Base-by-base conservation (phyloP, 92 coral and sea anemone species). In the Paragorgia papillata region DNA sequence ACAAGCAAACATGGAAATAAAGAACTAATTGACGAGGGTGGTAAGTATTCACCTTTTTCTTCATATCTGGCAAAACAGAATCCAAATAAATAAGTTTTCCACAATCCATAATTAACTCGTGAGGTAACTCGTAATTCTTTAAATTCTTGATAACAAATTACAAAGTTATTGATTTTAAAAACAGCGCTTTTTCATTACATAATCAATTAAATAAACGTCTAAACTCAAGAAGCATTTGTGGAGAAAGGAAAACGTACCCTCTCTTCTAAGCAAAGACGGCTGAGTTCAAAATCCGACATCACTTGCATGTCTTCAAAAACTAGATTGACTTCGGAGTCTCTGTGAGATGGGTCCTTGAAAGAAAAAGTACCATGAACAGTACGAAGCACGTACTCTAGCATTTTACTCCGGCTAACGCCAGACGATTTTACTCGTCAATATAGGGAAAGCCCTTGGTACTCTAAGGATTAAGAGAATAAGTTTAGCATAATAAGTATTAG, bases 261-360 rank as follows among this genome's bases (percentile, higher is more conserved):
- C 74, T 94, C 88, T 49, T 82, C 85, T 18, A 66, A 85, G 69
- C 97, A 94, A 50, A 94, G 80, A 43, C 87, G 80, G 51, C 92
- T 85, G 13, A 94, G 85, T 80, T 94, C 98, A 57, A 94, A 94
- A 57, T 94, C 98, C 0, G 98, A 88, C 98, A 94, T 94, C 41
- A 94, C 97, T 35, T 96, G 88, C 98, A 94, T 94, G 60, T 94
- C 98, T 81, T 94, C 97, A 75, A 86, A 92, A 26, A 94, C 98
- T 32, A 88, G 88, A 57, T 94, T 89, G 3, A 84, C 87, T 20
- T 94, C 95, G 0, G 92, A 94, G 51, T 86, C 98, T 8, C 92
- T 89, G 69, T 94, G 91, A 26, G 68, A 74, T 9, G 89, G 66
- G 64, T 91, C 95, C 98, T 94, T 66, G 37, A 53, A 59, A 74